Evolutionary conservation across 2,888 invertebrate species (phyloP), one percentile per base, ranked within the genome.

Genomic region (Hemicrepidius hirtus): DNA sequence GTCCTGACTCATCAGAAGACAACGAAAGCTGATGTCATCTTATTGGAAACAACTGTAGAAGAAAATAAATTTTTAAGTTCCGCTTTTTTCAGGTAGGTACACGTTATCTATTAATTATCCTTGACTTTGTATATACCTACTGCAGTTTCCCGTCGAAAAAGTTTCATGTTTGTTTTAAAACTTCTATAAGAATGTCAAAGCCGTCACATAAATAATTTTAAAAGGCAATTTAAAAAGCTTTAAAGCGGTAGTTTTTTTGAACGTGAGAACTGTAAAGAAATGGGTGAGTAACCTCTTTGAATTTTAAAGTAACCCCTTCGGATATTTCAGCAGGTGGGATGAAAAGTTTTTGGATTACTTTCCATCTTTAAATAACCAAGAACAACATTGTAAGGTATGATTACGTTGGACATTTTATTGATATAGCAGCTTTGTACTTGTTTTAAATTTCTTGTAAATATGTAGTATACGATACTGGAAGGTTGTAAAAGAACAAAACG

Each of bases 151-250:
- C 16, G 46, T 46, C 10, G 1, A 18, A 13, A 46, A 9, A 46
- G 16, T 46, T 46, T 46, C 46, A 46, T 46, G 18, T 18, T 16
- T 46, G 46, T 46, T 46, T 46, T 16, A 53, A 44, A 50, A 40
- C 59, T 44, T 37, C 44, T 44, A 41, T 32, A 40, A 40, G 68
- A 16, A 57, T 49, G 59, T 46, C 66, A 66, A 71, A 71, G 60
- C 20, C 62, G 32, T 50, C 60, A 40, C 53, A 71, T 71, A 71
- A 71, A 71, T 71, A 71, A 71, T 71, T 71, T 71, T 62, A 71
- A 66, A 46, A 50, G 66, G 62, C 40, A 71, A 67, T 67, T 71
- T 60, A 71, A 60, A 50, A 59, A 37, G 20, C 65, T 57, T 65
- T 70, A 41, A 59, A 57, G 49, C 37, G 35, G 57, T 35, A 64